Conservation (phyloP, 2,888 invertebrate species). For the Sphecodes monilicornis region DNA sequence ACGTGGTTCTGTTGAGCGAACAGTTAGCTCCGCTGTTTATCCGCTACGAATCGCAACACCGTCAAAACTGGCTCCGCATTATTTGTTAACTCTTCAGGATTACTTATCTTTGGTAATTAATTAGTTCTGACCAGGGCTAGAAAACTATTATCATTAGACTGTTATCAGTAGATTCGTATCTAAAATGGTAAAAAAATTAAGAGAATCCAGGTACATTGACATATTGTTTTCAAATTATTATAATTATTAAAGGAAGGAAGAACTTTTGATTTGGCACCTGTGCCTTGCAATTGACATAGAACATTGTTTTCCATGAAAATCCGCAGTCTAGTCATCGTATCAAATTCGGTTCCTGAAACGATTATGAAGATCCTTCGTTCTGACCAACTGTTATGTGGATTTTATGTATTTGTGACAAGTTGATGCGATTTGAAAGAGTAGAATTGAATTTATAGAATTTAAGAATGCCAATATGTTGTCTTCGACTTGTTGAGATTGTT, state of each 20-base stretch:
- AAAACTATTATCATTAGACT: neutral
- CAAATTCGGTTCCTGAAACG: neutral
- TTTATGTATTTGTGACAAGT: neutral
- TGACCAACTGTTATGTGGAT: too few species aligned
- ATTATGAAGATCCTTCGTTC: neutral
- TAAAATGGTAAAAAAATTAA: too few species aligned
- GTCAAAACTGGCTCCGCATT: constrained; percentile 77
- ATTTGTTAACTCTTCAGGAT: constrained; percentile 21
- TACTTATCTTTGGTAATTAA: constrained; percentile 4
- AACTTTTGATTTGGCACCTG: too few species aligned
- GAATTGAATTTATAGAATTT: neutral
- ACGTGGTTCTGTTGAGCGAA: constrained; percentile 86
- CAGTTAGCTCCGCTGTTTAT: constrained; percentile 21
- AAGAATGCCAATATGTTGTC: neutral
- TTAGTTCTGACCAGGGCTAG: neutral
- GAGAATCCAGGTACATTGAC: too few species aligned
- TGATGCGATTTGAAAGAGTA: neutral
- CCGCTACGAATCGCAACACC: constrained; percentile 68
- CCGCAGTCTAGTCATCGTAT: neutral
- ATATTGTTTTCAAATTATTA: too few species aligned
- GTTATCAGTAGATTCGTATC: neutral
- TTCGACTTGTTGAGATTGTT: neutral
- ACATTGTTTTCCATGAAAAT: neutral
- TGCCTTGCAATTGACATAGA: too few species aligned
- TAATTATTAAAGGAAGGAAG: too few species aligned